phyloP scores from a whole-genome alignment of 2,113 vertebrate genomes.

The Picathartes gymnocephalus region DNA sequence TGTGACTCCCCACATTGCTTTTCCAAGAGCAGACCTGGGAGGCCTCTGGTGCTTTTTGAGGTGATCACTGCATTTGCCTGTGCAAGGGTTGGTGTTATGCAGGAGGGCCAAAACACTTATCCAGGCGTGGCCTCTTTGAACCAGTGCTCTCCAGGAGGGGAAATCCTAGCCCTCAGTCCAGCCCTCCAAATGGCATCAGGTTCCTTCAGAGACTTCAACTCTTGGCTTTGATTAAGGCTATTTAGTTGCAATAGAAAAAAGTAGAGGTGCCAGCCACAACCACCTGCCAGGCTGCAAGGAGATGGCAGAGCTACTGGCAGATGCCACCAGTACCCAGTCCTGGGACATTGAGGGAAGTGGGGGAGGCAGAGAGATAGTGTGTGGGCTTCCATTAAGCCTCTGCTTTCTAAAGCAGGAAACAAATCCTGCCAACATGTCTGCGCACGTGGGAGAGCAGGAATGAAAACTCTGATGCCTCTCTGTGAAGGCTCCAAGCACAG shows the following conservation, averaged over 20 bases:
- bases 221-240: constrained; percentile 67
- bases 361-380: not conserved
- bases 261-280: not conserved
- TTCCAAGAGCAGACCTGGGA: constrained; percentile 12
- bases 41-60: constrained; percentile 16
- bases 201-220: not conserved
- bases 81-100: not conserved
- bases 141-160: not conserved
- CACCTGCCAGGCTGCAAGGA: not conserved
- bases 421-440: not conserved
- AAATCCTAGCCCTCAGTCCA: not conserved
- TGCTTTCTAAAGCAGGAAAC: not conserved
- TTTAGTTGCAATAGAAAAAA: constrained; percentile 59
- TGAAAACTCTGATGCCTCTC: not conserved
- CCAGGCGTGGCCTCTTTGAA: not conserved
- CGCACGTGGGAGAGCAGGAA: not conserved
- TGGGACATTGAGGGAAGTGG: accelerated
- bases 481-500: not conserved
- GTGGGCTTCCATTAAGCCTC: not conserved
- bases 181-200: constrained; percentile 6
- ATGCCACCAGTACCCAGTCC: not conserved
- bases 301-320: not conserved
- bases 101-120: not conserved
- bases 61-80: not conserved
- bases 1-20: not conserved